Evolutionary conservation across 1,140 invertebrate species (phyloP).

Genomic region (Zaprionus lachaisei): DNA sequence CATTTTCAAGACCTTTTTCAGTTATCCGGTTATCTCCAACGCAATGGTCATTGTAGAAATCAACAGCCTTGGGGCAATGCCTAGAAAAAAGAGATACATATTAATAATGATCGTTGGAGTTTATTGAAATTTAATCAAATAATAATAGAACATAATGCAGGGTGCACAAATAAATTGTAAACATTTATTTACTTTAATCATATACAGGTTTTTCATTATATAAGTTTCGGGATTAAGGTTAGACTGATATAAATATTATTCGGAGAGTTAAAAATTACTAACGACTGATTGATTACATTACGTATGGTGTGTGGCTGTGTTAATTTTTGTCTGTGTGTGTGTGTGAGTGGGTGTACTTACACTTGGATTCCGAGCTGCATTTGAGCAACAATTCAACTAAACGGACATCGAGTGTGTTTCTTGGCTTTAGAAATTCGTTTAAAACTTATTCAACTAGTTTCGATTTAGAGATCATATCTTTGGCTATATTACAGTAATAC

Average conservation of each 20-base stretch:
- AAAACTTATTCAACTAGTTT: slow-evolving; percentile 45
- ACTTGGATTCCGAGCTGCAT: slow-evolving; percentile 9
- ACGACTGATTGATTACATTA: slow-evolving; percentile 23
- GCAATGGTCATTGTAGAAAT: neutral
- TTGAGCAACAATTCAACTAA: slow-evolving; percentile 41
- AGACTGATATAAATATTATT: slow-evolving; percentile 23
- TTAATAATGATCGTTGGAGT: slow-evolving; percentile 34
- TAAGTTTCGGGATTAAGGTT: slow-evolving; percentile 11
- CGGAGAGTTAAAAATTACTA: slow-evolving; percentile 29
- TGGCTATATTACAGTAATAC: slow-evolving; percentile 68
- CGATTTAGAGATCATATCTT: slow-evolving; percentile 64
- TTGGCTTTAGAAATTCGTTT: slow-evolving; percentile 46
- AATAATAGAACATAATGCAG: neutral
- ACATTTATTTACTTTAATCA: slow-evolving; percentile 69
- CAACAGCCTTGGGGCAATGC: slow-evolving; percentile 14
- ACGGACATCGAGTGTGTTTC: slow-evolving; percentile 7
- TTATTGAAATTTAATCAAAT: neutral
- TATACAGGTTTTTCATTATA: slow-evolving; percentile 46
- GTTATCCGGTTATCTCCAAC: neutral
- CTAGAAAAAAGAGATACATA: slow-evolving; percentile 54
- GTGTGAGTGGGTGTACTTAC: slow-evolving; percentile 17
- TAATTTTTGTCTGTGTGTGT: neutral
- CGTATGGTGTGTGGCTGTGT: slow-evolving; percentile 1
- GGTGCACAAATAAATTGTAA: slow-evolving; percentile 56
- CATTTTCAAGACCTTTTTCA: slow-evolving; percentile 29